Percentiles rank a stretch among this genome's conserved stretches.
phyloP scores from a whole-genome alignment of 2,113 vertebrate genomes.

The Microcebus ravelobensis region DNA sequence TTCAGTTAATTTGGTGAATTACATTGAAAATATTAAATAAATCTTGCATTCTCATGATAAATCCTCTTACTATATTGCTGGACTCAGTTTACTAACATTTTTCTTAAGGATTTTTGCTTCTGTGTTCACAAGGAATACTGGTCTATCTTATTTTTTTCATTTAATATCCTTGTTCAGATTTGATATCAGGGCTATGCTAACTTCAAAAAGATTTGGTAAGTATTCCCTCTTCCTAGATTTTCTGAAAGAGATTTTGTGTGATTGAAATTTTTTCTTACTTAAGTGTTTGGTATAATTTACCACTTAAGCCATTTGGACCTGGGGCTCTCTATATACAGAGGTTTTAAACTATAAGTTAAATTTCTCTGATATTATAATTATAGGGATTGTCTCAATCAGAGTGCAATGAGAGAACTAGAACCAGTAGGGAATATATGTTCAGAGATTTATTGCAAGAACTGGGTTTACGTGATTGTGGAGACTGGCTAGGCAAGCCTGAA shows the following conservation, averaged over 20 bases:
- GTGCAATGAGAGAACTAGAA: background rate
- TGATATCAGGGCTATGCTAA: background rate
- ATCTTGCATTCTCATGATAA: background rate
- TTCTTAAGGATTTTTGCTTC: background rate
- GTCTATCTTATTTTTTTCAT: background rate
- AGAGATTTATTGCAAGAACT: background rate
- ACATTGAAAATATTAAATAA: background rate
- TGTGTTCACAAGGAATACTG: background rate
- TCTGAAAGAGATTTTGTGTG: background rate
- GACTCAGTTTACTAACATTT: background rate
- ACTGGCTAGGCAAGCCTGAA: background rate
- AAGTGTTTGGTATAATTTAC: background rate
- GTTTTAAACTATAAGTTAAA: background rate
- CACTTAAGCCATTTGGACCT: background rate
- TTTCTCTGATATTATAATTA: background rate
- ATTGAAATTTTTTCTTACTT: slow-evolving; percentile 10
- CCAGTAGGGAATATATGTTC: background rate
- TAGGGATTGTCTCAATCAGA: background rate
- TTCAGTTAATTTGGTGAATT: background rate
- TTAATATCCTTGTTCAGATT: background rate
- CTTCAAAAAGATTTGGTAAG: background rate
- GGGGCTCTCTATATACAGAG: background rate
- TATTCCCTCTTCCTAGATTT: background rate
- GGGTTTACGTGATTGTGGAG: background rate
- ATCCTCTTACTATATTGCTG: background rate